A percentile compares a stretch with the other conserved stretches of the same genome.
phyloP scores from a whole-genome alignment of 2,797 vertebrate genomes.

The Bradypodion pumilum region DNA sequence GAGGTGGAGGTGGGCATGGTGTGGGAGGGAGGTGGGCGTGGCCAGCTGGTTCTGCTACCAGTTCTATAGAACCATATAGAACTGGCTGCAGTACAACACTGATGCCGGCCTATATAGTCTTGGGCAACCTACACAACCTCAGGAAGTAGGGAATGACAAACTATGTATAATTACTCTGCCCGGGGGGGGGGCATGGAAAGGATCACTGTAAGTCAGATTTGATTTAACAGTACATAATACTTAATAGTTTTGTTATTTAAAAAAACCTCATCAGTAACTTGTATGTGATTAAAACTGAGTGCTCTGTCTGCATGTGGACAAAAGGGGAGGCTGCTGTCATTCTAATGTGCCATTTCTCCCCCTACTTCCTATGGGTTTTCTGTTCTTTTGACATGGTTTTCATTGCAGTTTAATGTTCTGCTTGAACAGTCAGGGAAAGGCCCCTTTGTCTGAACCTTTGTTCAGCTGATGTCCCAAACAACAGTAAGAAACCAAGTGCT shows the following conservation, averaged over 20 bases:
- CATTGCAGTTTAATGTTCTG: slow-evolving; percentile 20
- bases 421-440: slow-evolving; percentile 21
- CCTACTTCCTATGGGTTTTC: neutral
- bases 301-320: neutral
- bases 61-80: no score
- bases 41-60: no score
- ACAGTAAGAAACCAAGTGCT: slow-evolving; percentile 42
- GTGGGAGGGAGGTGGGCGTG: no score
- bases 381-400: neutral
- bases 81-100: no score
- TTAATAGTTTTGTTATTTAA: no score
- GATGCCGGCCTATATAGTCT: no score
- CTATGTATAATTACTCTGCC: neutral
- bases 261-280: neutral
- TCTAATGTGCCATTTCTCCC: slow-evolving; percentile 31
- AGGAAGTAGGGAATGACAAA: no score
- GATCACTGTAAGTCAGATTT: no score
- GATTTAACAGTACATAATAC: no score
- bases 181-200: neutral
- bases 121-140: no score
- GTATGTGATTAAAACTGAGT: neutral
- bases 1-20: no score
- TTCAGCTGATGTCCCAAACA: slow-evolving; percentile 16
- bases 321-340: slow-evolving; percentile 34
- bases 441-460: slow-evolving; percentile 34